Conservation (phyloP, 2,113 vertebrate genomes). For the Odobenus rosmarus region DNA sequence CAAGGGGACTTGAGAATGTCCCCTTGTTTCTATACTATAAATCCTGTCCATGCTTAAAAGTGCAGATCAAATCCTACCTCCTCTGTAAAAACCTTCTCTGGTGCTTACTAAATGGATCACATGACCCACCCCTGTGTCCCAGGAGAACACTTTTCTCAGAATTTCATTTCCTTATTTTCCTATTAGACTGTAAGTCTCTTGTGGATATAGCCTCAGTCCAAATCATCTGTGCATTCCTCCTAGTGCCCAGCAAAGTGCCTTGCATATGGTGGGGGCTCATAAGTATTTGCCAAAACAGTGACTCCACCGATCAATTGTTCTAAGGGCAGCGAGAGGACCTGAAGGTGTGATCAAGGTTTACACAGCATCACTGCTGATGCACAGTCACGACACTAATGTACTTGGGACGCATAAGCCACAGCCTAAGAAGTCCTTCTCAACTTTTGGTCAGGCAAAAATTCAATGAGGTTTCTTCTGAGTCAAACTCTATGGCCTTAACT, state of each 20-base stretch:
- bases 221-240: neutral
- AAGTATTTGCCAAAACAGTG: neutral
- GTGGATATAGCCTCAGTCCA: neutral
- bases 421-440: neutral
- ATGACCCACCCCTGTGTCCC: rapidly evolving
- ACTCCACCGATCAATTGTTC: neutral
- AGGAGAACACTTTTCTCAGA: neutral
- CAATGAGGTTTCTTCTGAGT: neutral
- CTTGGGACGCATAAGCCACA: neutral
- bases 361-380: neutral
- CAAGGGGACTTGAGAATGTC: neutral
- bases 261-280: too few relatives aligned
- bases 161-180: neutral
- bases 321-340: neutral
- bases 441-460: neutral
- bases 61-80: neutral
- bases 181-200: neutral
- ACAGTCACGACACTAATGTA: too few relatives aligned
- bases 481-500: neutral
- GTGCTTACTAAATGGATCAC: neutral
- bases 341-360: neutral
- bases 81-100: neutral
- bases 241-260: neutral
- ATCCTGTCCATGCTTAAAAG: neutral
- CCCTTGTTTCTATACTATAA: neutral